A percentile compares a stretch with the other conserved stretches of the same genome.
Conservation (phyloP, 2,113 vertebrate species). For the Hyla sarda region DNA sequence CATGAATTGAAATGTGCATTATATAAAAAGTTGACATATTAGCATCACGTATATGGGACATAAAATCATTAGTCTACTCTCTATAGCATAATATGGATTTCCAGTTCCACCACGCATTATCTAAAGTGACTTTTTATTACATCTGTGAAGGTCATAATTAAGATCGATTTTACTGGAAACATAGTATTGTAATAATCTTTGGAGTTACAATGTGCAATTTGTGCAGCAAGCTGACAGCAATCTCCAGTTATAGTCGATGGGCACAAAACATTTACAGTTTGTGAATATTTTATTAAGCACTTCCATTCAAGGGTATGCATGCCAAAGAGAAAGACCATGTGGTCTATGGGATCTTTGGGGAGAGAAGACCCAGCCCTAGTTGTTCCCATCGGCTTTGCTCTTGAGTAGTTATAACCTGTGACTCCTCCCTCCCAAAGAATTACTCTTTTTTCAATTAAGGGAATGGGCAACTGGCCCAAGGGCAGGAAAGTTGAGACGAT, state of each 20-base stretch:
- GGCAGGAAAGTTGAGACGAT: neutral
- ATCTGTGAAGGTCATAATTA: conserved; percentile 60
- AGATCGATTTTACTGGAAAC: conserved; percentile 56
- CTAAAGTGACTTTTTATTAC: conserved; percentile 61
- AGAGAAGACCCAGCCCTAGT: neutral
- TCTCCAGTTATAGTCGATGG: conserved; percentile 2
- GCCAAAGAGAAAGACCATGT: neutral
- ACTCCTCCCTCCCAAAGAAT: too few species aligned
- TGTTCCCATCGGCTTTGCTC: too few species aligned
- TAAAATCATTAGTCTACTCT: conserved; percentile 54
- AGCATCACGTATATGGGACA: conserved; percentile 51
- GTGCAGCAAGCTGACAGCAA: conserved; percentile 24
- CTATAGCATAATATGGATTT: conserved; percentile 59
- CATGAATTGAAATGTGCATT: conserved; percentile 10
- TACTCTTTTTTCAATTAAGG: neutral
- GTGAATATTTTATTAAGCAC: conserved; percentile 29
- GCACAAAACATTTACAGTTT: conserved; percentile 12
- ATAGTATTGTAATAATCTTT: conserved; percentile 43
- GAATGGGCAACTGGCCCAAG: neutral
- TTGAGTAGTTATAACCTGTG: too few species aligned
- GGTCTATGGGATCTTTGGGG: neutral
- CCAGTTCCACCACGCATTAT: conserved; percentile 53
- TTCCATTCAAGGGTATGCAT: neutral
- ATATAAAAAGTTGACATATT: conserved; percentile 52
- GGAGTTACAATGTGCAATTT: conserved; percentile 51